A percentile compares a stretch with the other conserved stretches of the same genome.
Conservation (phyloP, 1,140 invertebrate species). For the Zaprionus ghesquierei region DNA sequence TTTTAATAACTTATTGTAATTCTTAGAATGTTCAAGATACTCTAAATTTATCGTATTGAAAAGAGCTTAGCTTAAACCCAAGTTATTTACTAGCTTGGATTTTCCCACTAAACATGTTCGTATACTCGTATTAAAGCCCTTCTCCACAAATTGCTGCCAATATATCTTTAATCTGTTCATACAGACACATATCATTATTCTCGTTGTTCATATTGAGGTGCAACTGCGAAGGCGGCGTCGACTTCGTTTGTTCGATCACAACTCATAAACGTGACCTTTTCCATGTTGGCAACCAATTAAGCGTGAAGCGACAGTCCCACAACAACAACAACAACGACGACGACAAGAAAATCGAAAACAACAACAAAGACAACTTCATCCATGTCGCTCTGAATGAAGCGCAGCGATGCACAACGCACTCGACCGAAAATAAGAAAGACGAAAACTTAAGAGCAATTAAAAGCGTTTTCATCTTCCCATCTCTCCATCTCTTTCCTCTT, state of each 20-base stretch:
- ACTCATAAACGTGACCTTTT: constrained; percentile 71
- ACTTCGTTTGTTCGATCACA: constrained; percentile 49
- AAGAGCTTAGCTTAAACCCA: neutral
- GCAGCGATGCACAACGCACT: constrained; percentile 29
- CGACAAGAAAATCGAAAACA: neutral
- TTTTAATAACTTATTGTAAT: too few relatives aligned
- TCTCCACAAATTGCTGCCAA: neutral
- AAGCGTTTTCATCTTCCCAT: constrained; percentile 31
- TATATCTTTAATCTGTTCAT: neutral
- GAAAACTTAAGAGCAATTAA: constrained; percentile 63
- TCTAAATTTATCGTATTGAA: too few relatives aligned
- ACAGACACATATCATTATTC: neutral
- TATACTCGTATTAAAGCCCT: too few relatives aligned
- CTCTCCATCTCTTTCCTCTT: neutral
- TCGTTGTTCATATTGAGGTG: neutral
- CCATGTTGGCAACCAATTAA: constrained; percentile 64
- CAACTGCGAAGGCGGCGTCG: constrained; percentile 9
- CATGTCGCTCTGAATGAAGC: constrained; percentile 22
- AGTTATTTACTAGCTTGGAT: too few relatives aligned
- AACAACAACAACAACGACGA: constrained; percentile 8
- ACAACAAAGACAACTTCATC: constrained; percentile 41
- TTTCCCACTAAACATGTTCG: too few relatives aligned
- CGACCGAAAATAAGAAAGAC: constrained; percentile 19
- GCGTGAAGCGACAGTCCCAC: constrained; percentile 41
- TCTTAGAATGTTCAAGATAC: too few relatives aligned